Base-by-base conservation (phyloP, 1,140 invertebrate species). In the Drosophila sucinea region DNA sequence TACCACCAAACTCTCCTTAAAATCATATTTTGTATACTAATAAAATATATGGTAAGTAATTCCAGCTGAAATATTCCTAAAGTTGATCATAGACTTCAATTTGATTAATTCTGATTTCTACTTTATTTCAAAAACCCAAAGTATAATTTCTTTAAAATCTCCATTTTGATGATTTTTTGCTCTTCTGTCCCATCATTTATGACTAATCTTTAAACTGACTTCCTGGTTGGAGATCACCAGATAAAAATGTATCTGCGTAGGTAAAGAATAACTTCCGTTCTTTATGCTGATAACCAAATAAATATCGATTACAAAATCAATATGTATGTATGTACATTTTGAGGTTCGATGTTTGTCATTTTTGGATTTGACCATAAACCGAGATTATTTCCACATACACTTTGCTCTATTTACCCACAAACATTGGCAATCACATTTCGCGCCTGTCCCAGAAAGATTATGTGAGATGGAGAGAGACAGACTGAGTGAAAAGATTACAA, bases 261-360 rank as follows among this genome's bases (percentile, higher is more conserved):
- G 44, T 55, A 54, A 66, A 61, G 40, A 41, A 54, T 41, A 69
- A 86, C 83, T 87, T 86, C 82, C 82, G 82, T 73, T 82, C 56
- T 41, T 17, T 61, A 29, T 63, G 55, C n/a, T 33, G 32, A 40
- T 35, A 65, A 8, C 38, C 66, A 70, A 55, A 70, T 3, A 6
- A 2, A 81, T 73, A 86, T 86, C 77, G 79, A 86, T 86, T 86
- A 83, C 84, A 61, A 87, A 87, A 83, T 72, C 70, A 87, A 84
- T 70, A 74, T 8, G 33, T 10, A 33, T 55, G 41, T 56, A 64
- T 23, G 60, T 33, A 74, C 27, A 70, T 38, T 41, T 57, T 25
- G 40, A 10, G 38, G 64, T 51, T 54, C 60, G 47, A 10, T 79
- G 82, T 86, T 79, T 67, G 64, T 61, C 73, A 79, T 82, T 79